These are phyloP conservation scores for Plagodis pulveraria DNA, from an alignment of 2,888 invertebrate species.

Conservation along the genomic window DNA sequence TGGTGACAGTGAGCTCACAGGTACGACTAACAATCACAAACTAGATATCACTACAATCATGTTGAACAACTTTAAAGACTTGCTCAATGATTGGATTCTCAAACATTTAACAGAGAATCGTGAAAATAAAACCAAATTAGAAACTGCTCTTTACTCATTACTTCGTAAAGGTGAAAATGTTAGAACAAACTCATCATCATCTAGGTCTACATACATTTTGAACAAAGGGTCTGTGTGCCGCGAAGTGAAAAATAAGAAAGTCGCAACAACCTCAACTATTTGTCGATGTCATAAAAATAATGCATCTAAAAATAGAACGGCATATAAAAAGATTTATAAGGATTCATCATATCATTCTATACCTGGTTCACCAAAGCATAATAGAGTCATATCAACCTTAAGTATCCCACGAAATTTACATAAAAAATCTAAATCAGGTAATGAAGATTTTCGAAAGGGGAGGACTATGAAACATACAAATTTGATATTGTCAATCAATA, in stretches of 20 bases:
- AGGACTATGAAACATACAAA: conserved; percentile 46
- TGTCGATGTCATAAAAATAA: conserved; percentile 42
- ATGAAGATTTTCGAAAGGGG: background rate
- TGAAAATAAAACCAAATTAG: conserved; percentile 55
- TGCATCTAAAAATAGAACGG: conserved; percentile 19
- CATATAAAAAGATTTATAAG: conserved; percentile 17
- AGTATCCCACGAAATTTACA: conserved; percentile 66
- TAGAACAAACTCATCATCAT: conserved; percentile 44
- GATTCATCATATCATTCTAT: conserved; percentile 48
- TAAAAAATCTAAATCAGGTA: conserved; percentile 27
- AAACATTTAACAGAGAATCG: conserved; percentile 57
- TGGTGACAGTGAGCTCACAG: conserved; percentile 54
- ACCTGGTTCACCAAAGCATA: conserved; percentile 53
- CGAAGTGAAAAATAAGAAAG: conserved; percentile 49
- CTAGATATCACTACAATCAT: conserved; percentile 58
- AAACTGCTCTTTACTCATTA: conserved; percentile 59
- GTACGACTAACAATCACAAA: conserved; percentile 36
- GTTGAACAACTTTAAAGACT: conserved; percentile 60
- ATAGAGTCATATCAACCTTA: conserved; percentile 66
- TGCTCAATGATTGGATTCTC: conserved; percentile 63
- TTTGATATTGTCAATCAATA: conserved; percentile 41
- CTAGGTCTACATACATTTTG: conserved; percentile 59
- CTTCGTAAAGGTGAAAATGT: conserved; percentile 50
- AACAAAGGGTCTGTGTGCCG: conserved; percentile 43
- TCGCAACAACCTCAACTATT: conserved; percentile 39